These are phyloP conservation scores for Sesia apiformis DNA, from an alignment of 2,888 invertebrate genomes.

Conservation along the genomic window DNA sequence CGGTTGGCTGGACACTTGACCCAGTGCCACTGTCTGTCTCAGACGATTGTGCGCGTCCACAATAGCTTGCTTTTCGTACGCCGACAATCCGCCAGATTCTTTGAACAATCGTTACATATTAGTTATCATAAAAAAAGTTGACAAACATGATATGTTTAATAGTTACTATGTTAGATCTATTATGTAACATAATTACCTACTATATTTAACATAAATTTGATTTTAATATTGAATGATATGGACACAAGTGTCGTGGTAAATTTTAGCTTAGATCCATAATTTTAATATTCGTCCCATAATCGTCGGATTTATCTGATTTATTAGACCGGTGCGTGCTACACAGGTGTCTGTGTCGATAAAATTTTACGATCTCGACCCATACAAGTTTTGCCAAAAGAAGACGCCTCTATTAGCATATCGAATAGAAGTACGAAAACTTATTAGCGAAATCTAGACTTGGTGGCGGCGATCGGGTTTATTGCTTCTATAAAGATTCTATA, in stretches of 20 bases:
- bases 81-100: conserved; percentile 79
- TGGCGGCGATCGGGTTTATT: conserved; percentile 35
- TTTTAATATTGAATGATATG: background rate
- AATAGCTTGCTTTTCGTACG: conserved; percentile 83
- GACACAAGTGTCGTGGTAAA: conserved; percentile 27
- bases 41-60: conserved; percentile 87
- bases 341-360: conserved; percentile 63
- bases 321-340: conserved; percentile 44
- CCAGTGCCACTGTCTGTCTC: conserved; percentile 85
- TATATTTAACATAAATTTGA: background rate
- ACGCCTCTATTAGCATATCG: conserved; percentile 3
- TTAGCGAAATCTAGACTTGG: conserved; percentile 52
- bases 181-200: background rate
- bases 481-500: no score
- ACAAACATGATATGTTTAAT: background rate
- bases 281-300: conserved; percentile 27
- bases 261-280: conserved; percentile 24
- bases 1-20: conserved; percentile 83
- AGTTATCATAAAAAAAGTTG: background rate
- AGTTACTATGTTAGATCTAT: background rate
- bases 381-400: conserved; percentile 49
- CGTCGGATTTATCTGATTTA: conserved; percentile 46
- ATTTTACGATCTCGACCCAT: conserved; percentile 58
- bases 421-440: conserved; percentile 42
- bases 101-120: background rate